Conservation (phyloP, 2,888 invertebrate genomes). For the Chloromyia formosa region DNA sequence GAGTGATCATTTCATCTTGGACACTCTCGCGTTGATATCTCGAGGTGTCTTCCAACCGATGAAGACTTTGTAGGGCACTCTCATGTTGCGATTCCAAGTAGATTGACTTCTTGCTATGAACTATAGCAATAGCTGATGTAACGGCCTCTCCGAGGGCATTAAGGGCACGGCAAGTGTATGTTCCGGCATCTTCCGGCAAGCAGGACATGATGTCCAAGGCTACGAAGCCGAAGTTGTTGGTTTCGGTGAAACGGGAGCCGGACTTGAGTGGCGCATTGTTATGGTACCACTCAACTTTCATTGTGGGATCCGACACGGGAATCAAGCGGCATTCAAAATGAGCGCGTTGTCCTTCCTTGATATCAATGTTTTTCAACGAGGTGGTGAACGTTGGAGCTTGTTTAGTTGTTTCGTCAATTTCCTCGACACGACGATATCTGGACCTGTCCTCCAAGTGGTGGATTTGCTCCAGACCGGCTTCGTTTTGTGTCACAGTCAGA, state of each 20-base stretch:
- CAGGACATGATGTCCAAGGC: conserved; percentile 95
- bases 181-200: conserved; percentile 95
- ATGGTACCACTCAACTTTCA: conserved; percentile 96
- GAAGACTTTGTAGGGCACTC: conserved; percentile 80
- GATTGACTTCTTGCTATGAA: conserved; percentile 86
- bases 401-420: conserved; percentile 82
- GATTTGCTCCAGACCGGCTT: conserved; percentile 87
- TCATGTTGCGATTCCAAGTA: conserved; percentile 90
- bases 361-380: conserved; percentile 88
- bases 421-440: conserved; percentile 77
- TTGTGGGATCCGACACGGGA: conserved; percentile 90
- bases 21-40: conserved; percentile 77
- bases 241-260: conserved; percentile 94
- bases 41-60: conserved; percentile 82
- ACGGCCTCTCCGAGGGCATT: conserved; percentile 93
- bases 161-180: conserved; percentile 91
- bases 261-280: conserved; percentile 90
- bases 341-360: conserved; percentile 93
- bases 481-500: conserved; percentile 85
- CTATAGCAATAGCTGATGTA: conserved; percentile 86
- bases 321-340: conserved; percentile 95
- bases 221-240: conserved; percentile 97
- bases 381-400: conserved; percentile 95
- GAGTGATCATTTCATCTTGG: conserved; percentile 82
- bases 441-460: conserved; percentile 88